Base-by-base conservation (phyloP, 2,113 vertebrate species). In the Mus spicilegus region DNA sequence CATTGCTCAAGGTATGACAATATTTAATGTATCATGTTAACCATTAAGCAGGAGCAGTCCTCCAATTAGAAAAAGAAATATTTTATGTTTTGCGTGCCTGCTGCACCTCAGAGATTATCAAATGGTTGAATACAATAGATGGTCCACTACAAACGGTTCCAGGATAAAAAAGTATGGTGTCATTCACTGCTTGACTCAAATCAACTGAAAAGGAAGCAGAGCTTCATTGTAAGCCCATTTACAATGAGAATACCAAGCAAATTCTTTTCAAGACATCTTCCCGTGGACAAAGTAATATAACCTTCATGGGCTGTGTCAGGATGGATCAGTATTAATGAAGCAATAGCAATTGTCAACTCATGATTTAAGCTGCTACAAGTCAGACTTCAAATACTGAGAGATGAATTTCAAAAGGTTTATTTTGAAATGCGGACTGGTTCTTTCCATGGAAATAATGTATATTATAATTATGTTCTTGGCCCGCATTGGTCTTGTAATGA, bases 351-450 rank as follows among this genome's bases (percentile, higher is more conserved):
- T 88, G 26, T 10, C 75, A 46, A 49, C 13, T 81, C 4, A 26
- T 17, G 9, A 84, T 78, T 67, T 65, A 2, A 88, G 78, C 51
- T 80, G 49, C 30, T 54, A n/a, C 4, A 58, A 67, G 81, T 67
- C 14, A 93, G 72, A 69, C n/a, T 89, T 87, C 20, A 54, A 94
- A 42, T 82, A 89, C 51, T 87, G 22, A 95, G 63, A 51, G 82
- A 67, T 42, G 39, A 76, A 17, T 96, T 91, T 26, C n/a, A 58
- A 85, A 80, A 80, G 67, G 22, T 77, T 61, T 75, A 81, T 65
- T 92, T 86, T 86, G n/a, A 36, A 91, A 90, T 61, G 61, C 5
- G 54, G 70, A 87, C 39, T 67, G 6, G 0, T 73, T 85, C 89
- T 89, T 56, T 14, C 9, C 2, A 63, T 6, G 78, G 84, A 89